A percentile compares a stretch with the other conserved stretches of the same genome.
Conservation (phyloP, 2,888 invertebrate genomes). For the Metallyticus violacea region DNA sequence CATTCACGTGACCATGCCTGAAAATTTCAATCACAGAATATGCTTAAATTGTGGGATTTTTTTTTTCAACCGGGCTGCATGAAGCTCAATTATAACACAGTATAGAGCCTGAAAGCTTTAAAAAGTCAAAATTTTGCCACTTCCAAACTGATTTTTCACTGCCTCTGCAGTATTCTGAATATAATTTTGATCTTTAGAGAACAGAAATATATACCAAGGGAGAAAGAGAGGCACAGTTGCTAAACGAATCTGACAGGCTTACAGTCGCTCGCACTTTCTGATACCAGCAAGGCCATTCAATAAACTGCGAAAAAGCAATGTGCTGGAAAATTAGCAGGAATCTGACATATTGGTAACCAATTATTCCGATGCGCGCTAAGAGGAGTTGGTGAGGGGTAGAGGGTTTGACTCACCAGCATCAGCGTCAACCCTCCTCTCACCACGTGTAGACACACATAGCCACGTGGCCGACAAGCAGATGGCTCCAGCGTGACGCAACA, state of each 20-base stretch:
- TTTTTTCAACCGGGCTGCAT: too few relatives aligned
- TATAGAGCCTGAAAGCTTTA: too few relatives aligned
- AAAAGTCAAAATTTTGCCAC: too few relatives aligned
- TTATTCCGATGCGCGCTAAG: neutral
- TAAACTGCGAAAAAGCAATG: neutral
- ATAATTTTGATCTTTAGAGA: too few relatives aligned
- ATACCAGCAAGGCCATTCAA: neutral
- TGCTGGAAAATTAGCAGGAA: neutral
- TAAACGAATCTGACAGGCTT: neutral
- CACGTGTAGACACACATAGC: neutral
- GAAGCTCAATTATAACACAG: too few relatives aligned
- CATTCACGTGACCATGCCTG: too few relatives aligned
- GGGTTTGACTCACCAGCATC: neutral
- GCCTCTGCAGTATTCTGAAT: too few relatives aligned
- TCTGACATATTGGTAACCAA: neutral
- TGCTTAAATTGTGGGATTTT: too few relatives aligned
- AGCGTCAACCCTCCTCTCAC: neutral
- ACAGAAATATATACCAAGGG: too few relatives aligned
- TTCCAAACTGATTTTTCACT: too few relatives aligned
- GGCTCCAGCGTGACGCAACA: neutral
- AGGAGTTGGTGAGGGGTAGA: neutral
- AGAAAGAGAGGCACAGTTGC: neutral
- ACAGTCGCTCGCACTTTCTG: neutral
- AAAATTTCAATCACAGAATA: too few relatives aligned
- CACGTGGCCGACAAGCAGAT: neutral